phyloP scores from a whole-genome alignment of 2,797 vertebrate genomes.

The Nothura maculosa region DNA sequence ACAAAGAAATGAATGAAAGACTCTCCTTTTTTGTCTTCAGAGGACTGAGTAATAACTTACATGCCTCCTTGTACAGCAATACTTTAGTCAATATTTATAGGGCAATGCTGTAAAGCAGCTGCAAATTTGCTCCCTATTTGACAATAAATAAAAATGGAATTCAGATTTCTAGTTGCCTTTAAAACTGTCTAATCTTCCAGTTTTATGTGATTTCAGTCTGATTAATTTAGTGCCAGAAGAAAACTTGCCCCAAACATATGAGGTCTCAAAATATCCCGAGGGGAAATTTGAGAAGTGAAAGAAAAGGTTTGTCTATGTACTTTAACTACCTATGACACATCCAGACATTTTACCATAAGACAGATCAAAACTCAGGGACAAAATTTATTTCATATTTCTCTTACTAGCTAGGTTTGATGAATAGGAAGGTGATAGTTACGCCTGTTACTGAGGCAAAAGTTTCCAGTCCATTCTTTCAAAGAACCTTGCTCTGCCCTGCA shows the following conservation, averaged over 20 bases:
- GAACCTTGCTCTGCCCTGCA: neutral
- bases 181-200: constrained; percentile 37
- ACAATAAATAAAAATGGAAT: constrained; percentile 50
- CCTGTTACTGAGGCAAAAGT: neutral
- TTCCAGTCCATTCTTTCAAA: neutral
- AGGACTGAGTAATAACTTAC: constrained; percentile 50
- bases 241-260: neutral
- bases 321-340: neutral
- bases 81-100: constrained; percentile 69
- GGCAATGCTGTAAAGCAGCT: constrained; percentile 41
- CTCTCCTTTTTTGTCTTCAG: constrained; percentile 32
- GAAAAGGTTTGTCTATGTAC: neutral
- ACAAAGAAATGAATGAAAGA: constrained; percentile 55
- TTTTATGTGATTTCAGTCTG: constrained; percentile 15
- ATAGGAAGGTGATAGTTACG: neutral
- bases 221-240: constrained; percentile 19
- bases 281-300: neutral
- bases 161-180: constrained; percentile 47
- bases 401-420: neutral
- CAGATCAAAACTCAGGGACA: neutral
- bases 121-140: constrained; percentile 48
- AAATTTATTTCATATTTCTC: neutral
- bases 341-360: neutral
- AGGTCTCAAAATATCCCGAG: neutral
- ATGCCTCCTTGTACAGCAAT: constrained; percentile 22